Base-by-base conservation (phyloP, 2,797 vertebrate genomes). In the Potorous gilbertii region DNA sequence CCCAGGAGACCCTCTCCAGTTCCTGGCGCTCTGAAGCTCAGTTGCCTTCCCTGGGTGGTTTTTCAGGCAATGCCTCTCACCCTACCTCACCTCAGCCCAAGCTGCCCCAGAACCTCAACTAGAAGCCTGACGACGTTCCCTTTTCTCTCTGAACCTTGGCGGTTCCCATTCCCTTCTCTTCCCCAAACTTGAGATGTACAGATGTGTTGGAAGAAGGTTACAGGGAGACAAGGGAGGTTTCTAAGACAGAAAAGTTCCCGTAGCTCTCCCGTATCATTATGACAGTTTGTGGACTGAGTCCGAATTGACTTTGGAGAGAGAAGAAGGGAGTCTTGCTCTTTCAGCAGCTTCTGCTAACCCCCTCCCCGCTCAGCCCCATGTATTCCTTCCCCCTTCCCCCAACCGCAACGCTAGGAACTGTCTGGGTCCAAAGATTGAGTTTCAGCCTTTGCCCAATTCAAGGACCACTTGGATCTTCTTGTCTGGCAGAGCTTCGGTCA, bases 161-260 rank as follows among this genome's bases (percentile, higher is more conserved):
- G 24, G 31, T 55, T 24, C 55, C 10, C 24, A 10, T 55, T n/a
- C 12, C 29, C 29, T 56, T 4, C 5, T 12, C 40, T 66, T 6
- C 27, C 34, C 56, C 52, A 5, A 56, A 54, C 14, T 24, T 46
- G 55, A 91, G 87, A 66, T 56, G 14, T 5, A 40, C 55, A 93
- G 94, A 91, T 95, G 97, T 74, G 54, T 21, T 54, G 3, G 0
- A 54, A 90, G 34, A 81, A 90, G 81, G 12, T 57, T 18, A 57
- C 87, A 91, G 24, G 31, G 90, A 52, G 40, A 29, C 52, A 9
- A 40, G 1, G 0, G 52, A n/a, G 34, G 55, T 92, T 55, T 87
- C 46, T 92, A n/a, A 46, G 81, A 90, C 52, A 93, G 90, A 54
- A 93, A 98, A 98, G 96, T 97, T 98, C 94, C 90, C 31, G 94